Evolutionary conservation across 1,140 invertebrate species (phyloP).

Genomic region (Macrosteles quadrilineatus): DNA sequence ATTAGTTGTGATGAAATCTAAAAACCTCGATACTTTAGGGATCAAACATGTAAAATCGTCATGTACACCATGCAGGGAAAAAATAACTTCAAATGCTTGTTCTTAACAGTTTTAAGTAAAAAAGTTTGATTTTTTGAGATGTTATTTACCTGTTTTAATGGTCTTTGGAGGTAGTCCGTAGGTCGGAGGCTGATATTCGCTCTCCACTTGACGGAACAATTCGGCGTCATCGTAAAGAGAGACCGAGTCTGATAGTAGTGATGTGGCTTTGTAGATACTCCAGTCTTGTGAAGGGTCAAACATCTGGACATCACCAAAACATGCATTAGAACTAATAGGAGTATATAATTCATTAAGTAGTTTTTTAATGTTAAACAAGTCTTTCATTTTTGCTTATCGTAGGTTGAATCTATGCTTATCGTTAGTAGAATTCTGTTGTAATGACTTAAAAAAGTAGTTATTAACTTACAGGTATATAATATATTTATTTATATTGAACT

Average conservation of each 20-base stretch:
- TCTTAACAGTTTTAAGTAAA: no score
- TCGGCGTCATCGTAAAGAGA: not conserved
- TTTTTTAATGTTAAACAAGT: not conserved
- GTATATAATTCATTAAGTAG: not conserved
- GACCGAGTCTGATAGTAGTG: not conserved
- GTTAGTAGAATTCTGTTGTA: not conserved
- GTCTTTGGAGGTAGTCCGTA: not conserved
- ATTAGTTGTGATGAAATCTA: no score
- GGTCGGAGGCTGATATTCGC: not conserved
- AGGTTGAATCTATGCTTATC: not conserved
- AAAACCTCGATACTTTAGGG: no score
- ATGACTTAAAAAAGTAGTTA: not conserved
- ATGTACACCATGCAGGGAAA: no score
- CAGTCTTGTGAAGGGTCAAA: not conserved
- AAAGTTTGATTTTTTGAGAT: no score
- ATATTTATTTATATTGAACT: not conserved
- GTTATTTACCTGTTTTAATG: constrained; percentile 12
- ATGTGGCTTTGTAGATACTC: constrained; percentile 19
- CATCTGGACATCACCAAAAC: not conserved
- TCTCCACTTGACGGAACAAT: not conserved
- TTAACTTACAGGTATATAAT: not conserved
- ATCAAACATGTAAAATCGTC: no score
- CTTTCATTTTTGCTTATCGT: not conserved
- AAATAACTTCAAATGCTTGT: no score
- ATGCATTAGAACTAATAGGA: not conserved